Evolutionary conservation across 2,888 invertebrate genomes (phyloP), one percentile per base, ranked within the genome.

Genomic region (Dicyrtoma fusca): DNA sequence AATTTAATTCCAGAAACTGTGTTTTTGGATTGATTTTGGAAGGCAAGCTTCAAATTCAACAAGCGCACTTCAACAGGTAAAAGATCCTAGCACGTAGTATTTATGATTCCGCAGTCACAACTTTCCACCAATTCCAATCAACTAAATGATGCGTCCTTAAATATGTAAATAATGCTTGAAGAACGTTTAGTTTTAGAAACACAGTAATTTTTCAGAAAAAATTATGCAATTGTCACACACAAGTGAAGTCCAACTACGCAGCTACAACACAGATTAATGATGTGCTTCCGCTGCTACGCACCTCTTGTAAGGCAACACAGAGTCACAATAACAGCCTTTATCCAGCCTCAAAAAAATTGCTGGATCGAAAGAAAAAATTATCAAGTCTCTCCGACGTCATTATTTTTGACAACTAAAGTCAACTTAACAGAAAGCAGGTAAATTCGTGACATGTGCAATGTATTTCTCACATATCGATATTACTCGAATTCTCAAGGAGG

Each of bases 341-440:
- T 62, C 70, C 70, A 62, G 70, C 70, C 49, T 70, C 70, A 42
- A 62, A 70, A 49, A 70, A 70, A 25, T 42, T 70, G 44, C 53
- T 55, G 68, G 44, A 14, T 19, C 21, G 1, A 23, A 44, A 19
- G 13, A 51, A 68, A 23, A 65, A 51, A 47, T 10, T 65, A 45
- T 51, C 25, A 26, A 8, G 51, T 26, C 23, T 26, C 2, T 26
- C 45, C 49, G 25, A 21, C 71, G 42, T 71, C 64, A 57, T 71
- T 59, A 59, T 65, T 57, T 64, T 71, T 23, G 42, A 11, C 57
- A 25, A 14, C 13, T n/a, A 14, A 10, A 57, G 25, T 21, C 11
- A 57, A 26, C 14, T 21, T 14, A 25, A 57, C 14, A 21, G 11
- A 14, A 57, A 5, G 8, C 34, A 34, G 34, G 34, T 34, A 34